Evolutionary conservation across 2,888 invertebrate genomes (phyloP), one percentile per base, ranked within the genome.

Genomic region (Lasioglossum morio): DNA sequence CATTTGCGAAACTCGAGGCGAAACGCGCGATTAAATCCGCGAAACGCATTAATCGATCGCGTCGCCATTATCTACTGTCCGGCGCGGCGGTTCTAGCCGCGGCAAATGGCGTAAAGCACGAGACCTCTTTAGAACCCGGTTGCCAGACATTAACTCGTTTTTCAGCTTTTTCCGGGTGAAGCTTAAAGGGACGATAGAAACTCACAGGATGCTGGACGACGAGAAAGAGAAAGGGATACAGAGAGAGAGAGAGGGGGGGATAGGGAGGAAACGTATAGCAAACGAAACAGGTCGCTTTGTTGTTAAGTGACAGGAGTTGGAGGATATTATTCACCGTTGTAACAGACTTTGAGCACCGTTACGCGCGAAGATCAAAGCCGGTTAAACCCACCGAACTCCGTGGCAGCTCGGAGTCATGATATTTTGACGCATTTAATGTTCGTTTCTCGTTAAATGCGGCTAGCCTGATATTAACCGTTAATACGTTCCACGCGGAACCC

Each of bases 351-450:
- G 92, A 92, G 91, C 88, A 82, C 87, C 84, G 88, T 88, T 88
- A 93, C 92, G 89, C 87, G 92, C 92, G 93, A 93, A 93, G 93
- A 92, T 93, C 93, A 93, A 93, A 93, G 93, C 93, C 87, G 79
- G 78, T 86, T 78, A 82, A 83, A 86, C 84, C 82, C 72, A 83
- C 83, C 87, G 85, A 88, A 84, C 79, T 79, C 85, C 85, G 74
- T 81, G 79, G 72, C 83, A 73, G 66, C 84, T 43, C 84, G 88
- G 88, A 85, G 90, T 91, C 91, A 91, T 90, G 90, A 89, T 92
- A 89, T 92, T 92, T 87, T 83, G 87, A 82, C 83, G 85, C 69
- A 77, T 88, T 85, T 88, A 86, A 87, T 75, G 81, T 82, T 81
- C 76, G 75, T 80, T 43, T 78, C 57, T 53, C 66, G 60, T 78